phyloP scores from a whole-genome alignment of 2,888 invertebrate species.

The Agriotes lineatus region DNA sequence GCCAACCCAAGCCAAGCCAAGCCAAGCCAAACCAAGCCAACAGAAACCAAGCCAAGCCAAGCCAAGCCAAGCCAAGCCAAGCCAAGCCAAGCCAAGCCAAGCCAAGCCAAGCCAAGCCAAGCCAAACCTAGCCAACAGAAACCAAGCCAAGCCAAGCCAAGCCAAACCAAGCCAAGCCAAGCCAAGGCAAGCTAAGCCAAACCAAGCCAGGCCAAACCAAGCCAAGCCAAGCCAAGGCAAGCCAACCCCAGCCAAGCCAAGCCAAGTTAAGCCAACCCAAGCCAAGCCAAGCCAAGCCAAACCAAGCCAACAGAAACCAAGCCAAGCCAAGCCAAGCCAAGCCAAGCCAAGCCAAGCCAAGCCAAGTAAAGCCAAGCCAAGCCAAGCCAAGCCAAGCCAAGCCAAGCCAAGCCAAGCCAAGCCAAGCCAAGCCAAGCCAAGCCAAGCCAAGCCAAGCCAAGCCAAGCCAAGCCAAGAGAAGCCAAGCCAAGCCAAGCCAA shows the following conservation, averaged over 20 bases:
- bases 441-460: background rate
- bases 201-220: background rate
- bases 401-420: background rate
- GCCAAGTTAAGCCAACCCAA: background rate
- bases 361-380: background rate
- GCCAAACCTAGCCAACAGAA: too few species aligned
- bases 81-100: background rate
- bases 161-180: background rate
- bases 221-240: background rate
- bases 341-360: background rate
- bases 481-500: background rate
- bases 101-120: too few species aligned
- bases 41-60: too few species aligned
- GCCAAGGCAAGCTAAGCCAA: background rate
- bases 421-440: background rate
- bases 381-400: slow-evolving; percentile 1
- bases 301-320: background rate
- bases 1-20: background rate
- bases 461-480: background rate
- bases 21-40: background rate
- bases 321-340: background rate
- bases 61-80: background rate
- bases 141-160: background rate
- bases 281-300: slow-evolving; percentile 1
- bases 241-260: background rate